phyloP scores from a whole-genome alignment of 2,113 vertebrate species.

The Pygoscelis adeliae region DNA sequence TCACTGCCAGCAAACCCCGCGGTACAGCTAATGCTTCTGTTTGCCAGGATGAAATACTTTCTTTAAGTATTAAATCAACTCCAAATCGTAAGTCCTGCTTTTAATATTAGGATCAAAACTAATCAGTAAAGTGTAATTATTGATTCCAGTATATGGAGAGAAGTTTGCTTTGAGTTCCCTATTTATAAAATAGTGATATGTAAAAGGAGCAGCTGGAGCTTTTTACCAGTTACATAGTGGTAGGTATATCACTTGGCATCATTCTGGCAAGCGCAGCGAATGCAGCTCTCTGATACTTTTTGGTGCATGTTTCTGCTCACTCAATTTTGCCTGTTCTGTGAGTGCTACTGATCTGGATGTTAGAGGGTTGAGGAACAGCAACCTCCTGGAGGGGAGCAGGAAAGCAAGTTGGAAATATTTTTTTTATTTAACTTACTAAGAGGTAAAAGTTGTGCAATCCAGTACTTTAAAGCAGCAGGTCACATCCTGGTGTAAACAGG shows the following conservation, averaged over 20 bases:
- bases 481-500: not conserved
- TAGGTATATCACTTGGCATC: not conserved
- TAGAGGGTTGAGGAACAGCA: not conserved
- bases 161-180: not conserved
- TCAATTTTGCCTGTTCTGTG: not conserved
- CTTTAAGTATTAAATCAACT: slow-evolving; percentile 24
- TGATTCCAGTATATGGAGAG: not conserved
- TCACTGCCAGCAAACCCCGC: slow-evolving; percentile 4
- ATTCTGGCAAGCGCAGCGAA: not conserved
- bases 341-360: not conserved
- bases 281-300: not conserved
- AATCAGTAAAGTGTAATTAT: not conserved
- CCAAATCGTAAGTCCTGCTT: not conserved
- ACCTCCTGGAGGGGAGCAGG: not conserved
- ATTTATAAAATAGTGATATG: not conserved
- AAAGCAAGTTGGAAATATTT: not conserved
- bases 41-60: slow-evolving; percentile 34
- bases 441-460: not conserved
- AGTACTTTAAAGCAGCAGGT: not conserved
- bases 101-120: not conserved
- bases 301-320: not conserved
- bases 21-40: not conserved
- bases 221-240: not conserved
- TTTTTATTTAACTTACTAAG: not conserved
- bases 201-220: not conserved